These are phyloP conservation scores for Antrozous pallidus DNA, from an alignment of 2,797 vertebrate genomes.

Conservation along the genomic window DNA sequence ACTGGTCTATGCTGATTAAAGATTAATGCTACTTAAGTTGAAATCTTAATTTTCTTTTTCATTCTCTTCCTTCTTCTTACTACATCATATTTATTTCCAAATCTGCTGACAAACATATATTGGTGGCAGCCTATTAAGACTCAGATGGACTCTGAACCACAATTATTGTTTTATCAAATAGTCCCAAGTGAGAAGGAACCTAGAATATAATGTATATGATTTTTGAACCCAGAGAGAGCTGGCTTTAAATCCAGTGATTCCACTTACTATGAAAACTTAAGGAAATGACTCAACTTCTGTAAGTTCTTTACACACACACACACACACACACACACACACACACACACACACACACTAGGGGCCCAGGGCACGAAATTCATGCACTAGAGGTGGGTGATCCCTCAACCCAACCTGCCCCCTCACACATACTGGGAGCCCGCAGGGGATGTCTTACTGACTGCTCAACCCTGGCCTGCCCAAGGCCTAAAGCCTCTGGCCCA, in stretches of 20 bases:
- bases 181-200: not conserved
- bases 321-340: too few species aligned
- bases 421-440: too few species aligned
- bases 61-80: not conserved
- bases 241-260: not conserved
- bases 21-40: slow-evolving; percentile 19
- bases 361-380: too few species aligned
- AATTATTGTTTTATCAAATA: not conserved
- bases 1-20: slow-evolving; percentile 28
- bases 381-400: too few species aligned
- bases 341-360: too few species aligned
- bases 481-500: too few species aligned
- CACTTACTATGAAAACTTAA: not conserved
- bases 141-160: not conserved
- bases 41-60: slow-evolving; percentile 40
- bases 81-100: not conserved
- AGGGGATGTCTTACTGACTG: too few species aligned
- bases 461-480: too few species aligned
- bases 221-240: not conserved
- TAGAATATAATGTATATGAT: not conserved
- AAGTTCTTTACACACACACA: not conserved
- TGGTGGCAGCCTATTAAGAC: not conserved
- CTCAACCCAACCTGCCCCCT: too few species aligned
- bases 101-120: not conserved
- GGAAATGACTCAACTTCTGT: not conserved